Evolutionary conservation across 2,797 vertebrate species (phyloP), one percentile per base, ranked within the genome.

Genomic region (Coccyzus lansbergi): DNA sequence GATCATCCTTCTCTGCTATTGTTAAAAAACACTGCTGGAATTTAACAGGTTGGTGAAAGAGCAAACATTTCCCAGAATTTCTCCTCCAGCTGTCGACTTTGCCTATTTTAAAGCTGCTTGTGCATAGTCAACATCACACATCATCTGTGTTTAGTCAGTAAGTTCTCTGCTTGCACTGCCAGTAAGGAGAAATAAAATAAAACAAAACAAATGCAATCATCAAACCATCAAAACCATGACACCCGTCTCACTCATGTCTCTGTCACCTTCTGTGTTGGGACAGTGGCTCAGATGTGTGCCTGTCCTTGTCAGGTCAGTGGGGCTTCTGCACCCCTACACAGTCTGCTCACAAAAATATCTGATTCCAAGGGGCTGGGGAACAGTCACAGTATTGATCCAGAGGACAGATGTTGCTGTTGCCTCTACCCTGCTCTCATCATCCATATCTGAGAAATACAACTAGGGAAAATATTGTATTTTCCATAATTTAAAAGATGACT

Each of bases 281-380:
- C 62, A 72, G n/a, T 13, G 36, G 56, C 60, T 75, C 71, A 28
- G 2, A 0, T 0, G 0, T 3, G 15, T 12, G 20, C 28, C 77
- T 18, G 12, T 34, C 51, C 17, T 0, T 3, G 0, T 1, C 2
- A 0, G 46, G 51, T 28, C 63, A 75, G 26, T 1, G 0, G 2
- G 16, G 53, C 60, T 16, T 70, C 31, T 34, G 44, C 34, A 28
- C 20, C 18, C 52, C 4, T 9, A 24, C 9, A n/a, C n/a, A n/a
- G 44, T 21, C 59, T 42, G 68, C 42, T 60, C 60, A 12, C 60
- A 26, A 33, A 84, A 80, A 77, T n/a, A 10, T 7, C 28, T 58
- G 11, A 1, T 42, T 58, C 58, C 7, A 62, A 58, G 33, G 17
- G 33, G 16, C 31, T 49, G 71, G 10, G 36, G 25, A 89, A n/a